These are phyloP conservation scores for Pocota personata DNA, from an alignment of 2,888 invertebrate genomes.

Conservation along the genomic window DNA sequence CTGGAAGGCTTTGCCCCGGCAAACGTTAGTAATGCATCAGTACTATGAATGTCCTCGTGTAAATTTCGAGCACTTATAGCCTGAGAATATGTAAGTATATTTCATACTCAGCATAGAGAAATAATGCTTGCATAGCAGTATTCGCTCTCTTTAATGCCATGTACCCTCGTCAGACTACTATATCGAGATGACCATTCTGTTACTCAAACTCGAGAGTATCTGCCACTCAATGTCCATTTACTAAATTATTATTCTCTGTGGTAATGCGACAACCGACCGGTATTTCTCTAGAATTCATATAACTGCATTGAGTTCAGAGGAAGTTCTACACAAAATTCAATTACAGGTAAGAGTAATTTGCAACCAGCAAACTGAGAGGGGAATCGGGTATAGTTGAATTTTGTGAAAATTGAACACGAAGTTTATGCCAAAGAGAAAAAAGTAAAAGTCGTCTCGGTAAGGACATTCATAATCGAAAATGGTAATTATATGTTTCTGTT, in stretches of 20 bases:
- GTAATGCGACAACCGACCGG: constrained; percentile 64
- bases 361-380: neutral
- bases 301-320: constrained; percentile 35
- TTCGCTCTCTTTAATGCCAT: constrained; percentile 33
- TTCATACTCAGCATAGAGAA: constrained; percentile 37
- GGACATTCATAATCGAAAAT: constrained; percentile 68
- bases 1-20: neutral
- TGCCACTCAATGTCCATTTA: constrained; percentile 74
- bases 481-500: constrained; percentile 51
- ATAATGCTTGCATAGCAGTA: constrained; percentile 35
- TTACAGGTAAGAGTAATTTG: constrained; percentile 65
- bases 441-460: constrained; percentile 62
- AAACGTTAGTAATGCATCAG: constrained; percentile 45
- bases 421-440: constrained; percentile 59
- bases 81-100: constrained; percentile 1
- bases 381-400: constrained; percentile 9
- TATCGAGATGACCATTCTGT: constrained; percentile 54
- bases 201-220: constrained; percentile 41
- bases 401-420: constrained; percentile 56
- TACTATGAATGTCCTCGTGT: constrained; percentile 32
- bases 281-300: constrained; percentile 21
- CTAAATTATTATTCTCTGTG: constrained; percentile 72
- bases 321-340: constrained; percentile 64
- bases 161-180: neutral
- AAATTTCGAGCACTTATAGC: constrained; percentile 40